A percentile compares a stretch with the other conserved stretches of the same genome.
These are phyloP conservation scores for Periplaneta americana DNA, from an alignment of 1,140 invertebrate species.

Conservation along the genomic window DNA sequence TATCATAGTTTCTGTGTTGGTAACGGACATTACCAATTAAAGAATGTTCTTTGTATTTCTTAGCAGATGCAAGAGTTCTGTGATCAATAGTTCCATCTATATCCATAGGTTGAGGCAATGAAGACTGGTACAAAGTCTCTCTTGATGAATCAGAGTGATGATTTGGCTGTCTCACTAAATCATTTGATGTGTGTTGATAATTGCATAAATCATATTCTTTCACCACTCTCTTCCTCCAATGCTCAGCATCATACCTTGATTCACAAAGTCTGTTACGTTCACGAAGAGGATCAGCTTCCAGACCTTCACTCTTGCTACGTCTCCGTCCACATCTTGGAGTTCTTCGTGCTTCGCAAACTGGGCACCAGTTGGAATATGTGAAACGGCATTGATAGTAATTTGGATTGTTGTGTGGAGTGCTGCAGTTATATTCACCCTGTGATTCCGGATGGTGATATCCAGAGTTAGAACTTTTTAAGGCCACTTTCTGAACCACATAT, in stretches of 20 bases:
- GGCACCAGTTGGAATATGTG: slow-evolving; percentile 1
- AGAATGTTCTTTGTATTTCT: neutral
- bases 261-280: slow-evolving; percentile 3
- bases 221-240: neutral
- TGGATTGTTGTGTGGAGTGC: neutral
- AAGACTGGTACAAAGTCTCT: neutral
- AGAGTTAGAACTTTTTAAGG: neutral
- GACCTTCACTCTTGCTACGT: slow-evolving; percentile 6
- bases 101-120: slow-evolving; percentile 6
- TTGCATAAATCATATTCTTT: neutral
- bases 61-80: neutral
- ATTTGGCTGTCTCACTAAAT: neutral
- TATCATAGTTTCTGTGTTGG: neutral
- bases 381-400: slow-evolving; percentile 2
- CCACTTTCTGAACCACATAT: neutral
- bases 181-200: neutral
- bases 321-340: neutral
- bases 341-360: neutral
- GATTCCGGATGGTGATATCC: neutral
- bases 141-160: neutral
- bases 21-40: neutral
- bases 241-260: neutral
- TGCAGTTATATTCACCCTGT: neutral
- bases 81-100: slow-evolving; percentile 3
- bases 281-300: slow-evolving; percentile 9